Conservation (phyloP, 2,888 invertebrate genomes). For the Agrypnus murinus region DNA sequence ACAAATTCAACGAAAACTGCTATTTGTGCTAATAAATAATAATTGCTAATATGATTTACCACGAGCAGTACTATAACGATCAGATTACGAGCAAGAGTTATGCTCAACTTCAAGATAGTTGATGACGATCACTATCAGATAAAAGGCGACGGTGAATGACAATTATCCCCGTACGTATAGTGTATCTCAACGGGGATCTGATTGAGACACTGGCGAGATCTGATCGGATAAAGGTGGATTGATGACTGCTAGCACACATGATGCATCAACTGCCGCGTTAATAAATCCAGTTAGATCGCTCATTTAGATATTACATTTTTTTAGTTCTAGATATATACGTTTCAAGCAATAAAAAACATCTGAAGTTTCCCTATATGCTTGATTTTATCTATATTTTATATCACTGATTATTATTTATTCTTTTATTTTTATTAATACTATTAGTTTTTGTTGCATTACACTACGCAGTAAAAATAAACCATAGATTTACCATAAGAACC, state of each 20-base stretch:
- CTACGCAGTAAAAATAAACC: too few relatives aligned
- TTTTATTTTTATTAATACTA: too few relatives aligned
- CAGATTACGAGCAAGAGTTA: slow-evolving; percentile 32
- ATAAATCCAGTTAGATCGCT: slow-evolving; percentile 63
- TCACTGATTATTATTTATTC: too few relatives aligned
- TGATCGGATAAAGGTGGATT: slow-evolving; percentile 57
- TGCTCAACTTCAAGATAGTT: slow-evolving; percentile 19
- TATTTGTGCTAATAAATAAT: slow-evolving; percentile 17
- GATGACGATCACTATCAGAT: slow-evolving; percentile 46
- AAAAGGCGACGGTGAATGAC: slow-evolving; percentile 62
- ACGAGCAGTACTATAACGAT: background rate
- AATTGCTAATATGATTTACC: slow-evolving; percentile 30
- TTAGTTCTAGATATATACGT: slow-evolving; percentile 49
- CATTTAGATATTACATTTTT: slow-evolving; percentile 58
- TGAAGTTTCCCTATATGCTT: too few relatives aligned
- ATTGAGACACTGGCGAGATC: slow-evolving; percentile 62
- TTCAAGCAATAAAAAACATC: too few relatives aligned
- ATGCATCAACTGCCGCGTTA: slow-evolving; percentile 59
- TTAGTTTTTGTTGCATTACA: too few relatives aligned
- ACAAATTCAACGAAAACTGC: background rate
- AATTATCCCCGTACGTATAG: slow-evolving; percentile 61
- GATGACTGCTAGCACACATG: slow-evolving; percentile 59
- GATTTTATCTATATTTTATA: too few relatives aligned
- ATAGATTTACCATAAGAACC: too few relatives aligned
- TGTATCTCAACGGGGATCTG: slow-evolving; percentile 64